Evolutionary conservation across 2,113 vertebrate species (phyloP), one percentile per base, ranked within the genome.

Genomic region (Apteryx mantelli): DNA sequence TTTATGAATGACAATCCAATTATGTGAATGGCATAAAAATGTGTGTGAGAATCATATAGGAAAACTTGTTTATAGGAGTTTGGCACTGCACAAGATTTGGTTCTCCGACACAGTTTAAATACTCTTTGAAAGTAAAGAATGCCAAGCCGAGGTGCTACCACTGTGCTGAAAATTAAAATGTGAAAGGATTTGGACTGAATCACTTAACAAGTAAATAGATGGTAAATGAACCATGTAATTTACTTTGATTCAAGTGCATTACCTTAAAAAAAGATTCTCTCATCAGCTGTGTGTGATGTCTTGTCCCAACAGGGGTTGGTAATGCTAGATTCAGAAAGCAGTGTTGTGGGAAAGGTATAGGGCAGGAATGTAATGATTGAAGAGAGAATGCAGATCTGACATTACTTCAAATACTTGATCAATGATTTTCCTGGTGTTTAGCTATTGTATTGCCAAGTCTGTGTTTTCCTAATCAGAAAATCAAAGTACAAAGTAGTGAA

Each of bases 201-300:
- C 77, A 75, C 60, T 97, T 96, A 78, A 60, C 64, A 66, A 86
- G 58, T 86, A 94, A 91, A 95, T 93, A 97, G 79, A 53, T 53
- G 38, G 66, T 60, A 95, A 96, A 97, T 91, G 81, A 95, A 71
- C 75, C 89, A 44, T 80, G 83, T 92, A 65, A 95, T 97, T 92
- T 66, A 63, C 55, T 95, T 80, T 48, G 56, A 65, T 93, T 92
- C 70, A 60, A 70, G 86, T 69, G 36, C 21, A n/a, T 94, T 88
- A 36, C 80, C 50, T 74, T 48, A 44, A 52, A 84, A 61, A 55
- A 52, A 89, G 12, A 76, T 24, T 14, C 38, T 19, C 48, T 60
- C 38, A n/a, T 46, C 65, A 92, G 68, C 75, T 82, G 68, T 69
- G 22, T 2, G 10, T 61, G 17, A 19, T 74, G 52, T 91, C 60